Conservation (phyloP, 1,140 invertebrate genomes). For the Bombus difficillimus region DNA sequence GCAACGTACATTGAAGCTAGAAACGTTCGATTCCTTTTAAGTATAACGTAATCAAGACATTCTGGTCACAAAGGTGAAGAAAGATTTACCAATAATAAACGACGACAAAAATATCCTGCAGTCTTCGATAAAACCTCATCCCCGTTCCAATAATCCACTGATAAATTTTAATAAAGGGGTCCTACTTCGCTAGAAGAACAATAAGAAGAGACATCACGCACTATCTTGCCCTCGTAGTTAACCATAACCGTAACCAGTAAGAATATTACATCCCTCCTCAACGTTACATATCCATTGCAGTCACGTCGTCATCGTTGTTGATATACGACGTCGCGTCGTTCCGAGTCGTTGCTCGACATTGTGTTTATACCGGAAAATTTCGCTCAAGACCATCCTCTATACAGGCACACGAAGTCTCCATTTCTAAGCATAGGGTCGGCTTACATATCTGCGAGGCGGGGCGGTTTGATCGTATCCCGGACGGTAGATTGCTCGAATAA, state of each 20-base stretch:
- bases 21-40: neutral
- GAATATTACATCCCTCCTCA: neutral
- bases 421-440: neutral
- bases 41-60: neutral
- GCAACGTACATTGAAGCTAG: neutral
- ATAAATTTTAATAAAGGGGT: neutral
- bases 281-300: neutral
- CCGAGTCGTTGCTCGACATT: neutral
- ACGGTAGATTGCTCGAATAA: constrained; percentile 43
- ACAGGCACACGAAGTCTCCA: neutral
- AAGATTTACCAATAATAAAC: neutral
- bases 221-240: too few relatives aligned
- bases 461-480: constrained; percentile 34
- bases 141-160: neutral
- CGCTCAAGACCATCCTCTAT: neutral
- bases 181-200: too few relatives aligned
- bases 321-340: neutral
- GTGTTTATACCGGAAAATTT: neutral
- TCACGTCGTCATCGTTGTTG: neutral
- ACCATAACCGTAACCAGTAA: neutral
- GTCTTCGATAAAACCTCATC: neutral
- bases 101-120: neutral
- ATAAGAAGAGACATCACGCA: neutral
- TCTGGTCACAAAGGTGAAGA: neutral
- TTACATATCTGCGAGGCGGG: constrained; percentile 4